Evolutionary conservation across 2,888 invertebrate genomes (phyloP), one percentile per base, ranked within the genome.

Genomic region (Drosophila mayaguana): DNA sequence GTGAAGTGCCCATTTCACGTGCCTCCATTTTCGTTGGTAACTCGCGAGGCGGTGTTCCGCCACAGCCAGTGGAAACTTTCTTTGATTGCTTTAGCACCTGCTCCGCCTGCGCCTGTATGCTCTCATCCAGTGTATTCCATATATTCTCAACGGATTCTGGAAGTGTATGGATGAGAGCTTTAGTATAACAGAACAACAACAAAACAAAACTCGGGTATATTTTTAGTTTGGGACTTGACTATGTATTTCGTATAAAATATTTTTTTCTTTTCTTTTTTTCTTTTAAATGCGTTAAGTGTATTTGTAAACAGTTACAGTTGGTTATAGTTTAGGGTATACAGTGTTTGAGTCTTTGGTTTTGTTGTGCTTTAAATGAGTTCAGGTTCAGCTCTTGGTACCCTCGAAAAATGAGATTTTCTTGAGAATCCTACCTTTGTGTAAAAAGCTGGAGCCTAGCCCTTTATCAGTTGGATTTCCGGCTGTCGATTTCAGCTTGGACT

Each of bases 1-100:
- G 97, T 38, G 97, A 97, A 38, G 97, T 97, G 68, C 96, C 97
- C 55, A 96, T 96, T 66, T 96, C 96, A 48, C 93, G 78, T 14
- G 60, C 77, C 20, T 68, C 54, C 59, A 11, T 18, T 2, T 36
- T 53, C 20, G 63, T 28, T 14, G 55, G 40, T 32, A 92, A 90
- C 72, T 95, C 94, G 71, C 93, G 92, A 2, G 95, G 94, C 8
- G 95, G 95, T 0, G 95, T 95, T 28, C 95, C 94, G 2, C 95
- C 95, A 77, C 95, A 95, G n/a, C 94, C 95, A 3, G 95, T 95
- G 0, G 95, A 95, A 57, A 93, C 93, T 79, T 93, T 93, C 28
- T 81, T 54, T 0, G 76, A 72, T 43, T 87, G 75, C 51, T 88
- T 89, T 2, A 90, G 67, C 3, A 90, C 88, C 68, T 91, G 83